Percentiles rank a stretch among this genome's conserved stretches.
Conservation (phyloP, 2,113 vertebrate species). For the Pterocles gutturalis region DNA sequence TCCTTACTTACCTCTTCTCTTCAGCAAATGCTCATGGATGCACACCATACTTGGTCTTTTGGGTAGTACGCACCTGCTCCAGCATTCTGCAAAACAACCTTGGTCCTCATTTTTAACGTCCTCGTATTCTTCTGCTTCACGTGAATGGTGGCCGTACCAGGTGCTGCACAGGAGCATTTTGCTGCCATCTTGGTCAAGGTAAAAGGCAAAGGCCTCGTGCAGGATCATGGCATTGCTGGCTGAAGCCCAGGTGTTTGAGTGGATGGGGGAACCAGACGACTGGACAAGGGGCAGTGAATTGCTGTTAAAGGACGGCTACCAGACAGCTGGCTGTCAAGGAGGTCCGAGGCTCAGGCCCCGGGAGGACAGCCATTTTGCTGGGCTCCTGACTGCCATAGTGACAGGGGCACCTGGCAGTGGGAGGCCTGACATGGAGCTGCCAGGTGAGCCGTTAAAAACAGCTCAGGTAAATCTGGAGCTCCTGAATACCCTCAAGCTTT, state of each 20-base stretch:
- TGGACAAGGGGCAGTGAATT: accelerated
- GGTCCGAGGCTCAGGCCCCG: accelerated
- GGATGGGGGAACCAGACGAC: background rate
- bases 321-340: background rate
- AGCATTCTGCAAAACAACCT: background rate
- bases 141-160: accelerated
- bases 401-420: accelerated
- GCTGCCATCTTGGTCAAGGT: background rate
- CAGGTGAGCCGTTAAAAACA: accelerated
- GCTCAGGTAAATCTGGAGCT: background rate
- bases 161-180: background rate
- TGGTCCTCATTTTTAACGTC: background rate
- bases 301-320: background rate
- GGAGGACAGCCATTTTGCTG: background rate
- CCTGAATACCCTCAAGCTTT: background rate
- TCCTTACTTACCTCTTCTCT: background rate
- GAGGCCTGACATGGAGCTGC: background rate
- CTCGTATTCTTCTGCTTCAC: background rate
- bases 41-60: accelerated
- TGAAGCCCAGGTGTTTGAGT: background rate
- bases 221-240: background rate
- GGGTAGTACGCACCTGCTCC: background rate
- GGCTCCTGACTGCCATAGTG: background rate
- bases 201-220: background rate
- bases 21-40: background rate